Evolutionary conservation across 2,888 invertebrate species (phyloP).

Genomic region (Congeria kusceri): DNA sequence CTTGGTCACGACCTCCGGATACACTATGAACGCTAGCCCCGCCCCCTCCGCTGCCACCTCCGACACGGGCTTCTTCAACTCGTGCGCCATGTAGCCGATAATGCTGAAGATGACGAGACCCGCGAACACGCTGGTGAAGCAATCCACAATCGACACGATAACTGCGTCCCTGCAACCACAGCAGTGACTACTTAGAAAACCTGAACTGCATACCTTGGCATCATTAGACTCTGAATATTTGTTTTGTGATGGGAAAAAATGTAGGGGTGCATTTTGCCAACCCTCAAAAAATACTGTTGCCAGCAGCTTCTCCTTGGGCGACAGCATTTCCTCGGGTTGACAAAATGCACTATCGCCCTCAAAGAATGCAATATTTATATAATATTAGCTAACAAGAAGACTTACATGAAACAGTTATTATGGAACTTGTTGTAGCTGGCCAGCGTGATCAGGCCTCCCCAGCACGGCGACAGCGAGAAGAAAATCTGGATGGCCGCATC

Average conservation of each 20-base stretch:
- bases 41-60: constrained; percentile 83
- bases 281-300: too few species aligned
- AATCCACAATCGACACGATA: constrained; percentile 84
- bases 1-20: constrained; percentile 82
- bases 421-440: constrained; percentile 89
- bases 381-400: too few species aligned
- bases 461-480: constrained; percentile 93
- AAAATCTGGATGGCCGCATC: constrained; percentile 90
- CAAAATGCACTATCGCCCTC: too few species aligned
- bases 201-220: too few species aligned
- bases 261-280: too few species aligned
- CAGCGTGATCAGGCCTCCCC: constrained; percentile 94
- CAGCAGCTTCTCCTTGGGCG: too few species aligned
- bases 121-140: constrained; percentile 84
- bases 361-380: too few species aligned
- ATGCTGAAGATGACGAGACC: constrained; percentile 85
- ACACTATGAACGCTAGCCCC: constrained; percentile 82
- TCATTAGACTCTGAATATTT: too few species aligned
- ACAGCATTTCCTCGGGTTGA: too few species aligned
- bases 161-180: constrained; percentile 85
- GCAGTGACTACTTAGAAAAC: too few species aligned
- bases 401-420: constrained; percentile 90
- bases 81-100: constrained; percentile 88
- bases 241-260: too few species aligned
- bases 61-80: constrained; percentile 82